A percentile compares a stretch with the other conserved stretches of the same genome.
phyloP scores from a whole-genome alignment of 1,140 invertebrate genomes.

The Uloborus diversus region DNA sequence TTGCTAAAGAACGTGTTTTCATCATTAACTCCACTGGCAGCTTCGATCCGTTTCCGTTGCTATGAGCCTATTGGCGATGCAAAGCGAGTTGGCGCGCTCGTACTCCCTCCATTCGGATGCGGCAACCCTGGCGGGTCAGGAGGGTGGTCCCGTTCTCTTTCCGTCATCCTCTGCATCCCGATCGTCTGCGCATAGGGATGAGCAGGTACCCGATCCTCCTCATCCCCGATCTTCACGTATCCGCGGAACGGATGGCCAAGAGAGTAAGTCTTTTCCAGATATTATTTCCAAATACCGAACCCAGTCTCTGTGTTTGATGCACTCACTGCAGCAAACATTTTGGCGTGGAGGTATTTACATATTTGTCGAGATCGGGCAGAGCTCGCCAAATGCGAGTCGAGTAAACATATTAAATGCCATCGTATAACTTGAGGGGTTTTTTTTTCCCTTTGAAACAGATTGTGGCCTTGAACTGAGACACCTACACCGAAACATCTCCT shows the following conservation, averaged over 20 bases:
- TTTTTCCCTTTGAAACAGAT: no score
- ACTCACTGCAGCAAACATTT: no score
- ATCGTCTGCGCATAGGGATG: constrained; percentile 38
- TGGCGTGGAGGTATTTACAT: no score
- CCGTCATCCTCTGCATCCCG: constrained; percentile 14
- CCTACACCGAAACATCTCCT: no score
- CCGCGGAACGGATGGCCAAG: constrained; percentile 9
- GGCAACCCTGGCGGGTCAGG: not conserved
- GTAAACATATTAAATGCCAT: no score
- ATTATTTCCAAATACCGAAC: no score
- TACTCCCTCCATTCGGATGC: not conserved
- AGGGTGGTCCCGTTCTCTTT: not conserved
- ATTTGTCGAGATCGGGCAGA: no score
- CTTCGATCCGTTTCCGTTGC: not conserved
- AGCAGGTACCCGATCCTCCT: constrained; percentile 15
- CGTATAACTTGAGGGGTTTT: no score
- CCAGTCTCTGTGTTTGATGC: no score
- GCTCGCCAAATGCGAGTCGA: no score
- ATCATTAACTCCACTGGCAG: not conserved
- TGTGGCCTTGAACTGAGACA: no score
- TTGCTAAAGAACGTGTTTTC: not conserved
- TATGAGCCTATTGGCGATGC: not conserved
- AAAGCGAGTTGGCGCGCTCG: not conserved
- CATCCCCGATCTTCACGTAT: not conserved
- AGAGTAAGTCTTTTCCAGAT: constrained; percentile 21